These are phyloP conservation scores for Abrostola triplasia DNA, from an alignment of 2,888 invertebrate species.

Conservation along the genomic window DNA sequence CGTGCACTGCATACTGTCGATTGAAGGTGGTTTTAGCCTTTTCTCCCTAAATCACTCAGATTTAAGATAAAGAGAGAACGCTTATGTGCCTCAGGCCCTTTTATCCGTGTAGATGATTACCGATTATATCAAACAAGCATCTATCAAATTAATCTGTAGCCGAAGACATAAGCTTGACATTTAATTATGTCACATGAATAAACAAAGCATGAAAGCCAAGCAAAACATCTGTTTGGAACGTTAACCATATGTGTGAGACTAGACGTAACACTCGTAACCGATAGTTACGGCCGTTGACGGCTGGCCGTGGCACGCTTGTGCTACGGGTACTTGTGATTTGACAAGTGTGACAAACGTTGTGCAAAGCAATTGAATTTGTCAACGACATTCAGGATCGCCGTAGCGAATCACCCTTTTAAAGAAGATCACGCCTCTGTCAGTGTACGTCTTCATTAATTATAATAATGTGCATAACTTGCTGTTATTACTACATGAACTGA, in stretches of 20 bases:
- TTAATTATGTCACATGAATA: constrained; percentile 53
- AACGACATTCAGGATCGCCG: constrained; percentile 48
- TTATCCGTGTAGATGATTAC: no score
- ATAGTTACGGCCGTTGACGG: constrained; percentile 36
- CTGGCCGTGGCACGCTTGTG: constrained; percentile 56
- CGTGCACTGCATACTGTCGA: no score
- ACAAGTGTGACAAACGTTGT: constrained; percentile 48
- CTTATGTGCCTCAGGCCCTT: no score
- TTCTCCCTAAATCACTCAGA: no score
- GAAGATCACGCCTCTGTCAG: constrained; percentile 49
- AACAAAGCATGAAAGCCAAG: constrained; percentile 41
- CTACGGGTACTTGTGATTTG: constrained; percentile 26
- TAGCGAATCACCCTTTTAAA: constrained; percentile 61
- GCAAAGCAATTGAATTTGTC: constrained; percentile 51
- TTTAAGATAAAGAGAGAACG: no score
- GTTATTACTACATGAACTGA: constrained; percentile 27
- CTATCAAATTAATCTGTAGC: constrained; percentile 10
- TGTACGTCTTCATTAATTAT: constrained; percentile 39
- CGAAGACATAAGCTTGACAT: constrained; percentile 29
- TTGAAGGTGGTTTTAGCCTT: no score
- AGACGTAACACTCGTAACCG: constrained; percentile 15
- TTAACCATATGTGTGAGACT: constrained; percentile 48
- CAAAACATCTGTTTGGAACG: constrained; percentile 50
- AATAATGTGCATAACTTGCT: constrained; percentile 39
- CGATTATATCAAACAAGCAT: neutral